phyloP scores from a whole-genome alignment of 2,113 vertebrate genomes.

The Penelope pileata region DNA sequence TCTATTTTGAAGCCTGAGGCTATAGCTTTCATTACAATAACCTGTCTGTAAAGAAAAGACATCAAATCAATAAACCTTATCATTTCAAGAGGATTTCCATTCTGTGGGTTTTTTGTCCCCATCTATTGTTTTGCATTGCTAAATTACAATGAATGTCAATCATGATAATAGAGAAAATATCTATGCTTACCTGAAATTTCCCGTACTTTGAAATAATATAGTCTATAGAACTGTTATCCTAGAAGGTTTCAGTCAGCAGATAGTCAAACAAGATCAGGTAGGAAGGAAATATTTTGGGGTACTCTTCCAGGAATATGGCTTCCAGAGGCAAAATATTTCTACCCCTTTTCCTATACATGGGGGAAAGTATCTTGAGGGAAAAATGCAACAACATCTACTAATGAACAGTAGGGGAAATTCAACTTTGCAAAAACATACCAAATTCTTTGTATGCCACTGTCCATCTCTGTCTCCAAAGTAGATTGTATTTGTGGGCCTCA shows the following conservation, averaged over 20 bases:
- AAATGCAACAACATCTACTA: neutral
- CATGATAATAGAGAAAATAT: neutral
- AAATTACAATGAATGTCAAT: neutral
- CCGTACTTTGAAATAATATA: neutral
- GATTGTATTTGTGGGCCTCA: neutral
- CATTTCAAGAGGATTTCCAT: slow-evolving; percentile 28
- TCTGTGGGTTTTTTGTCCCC: neutral
- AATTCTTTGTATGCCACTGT: neutral
- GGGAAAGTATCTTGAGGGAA: neutral
- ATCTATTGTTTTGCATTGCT: slow-evolving; percentile 11
- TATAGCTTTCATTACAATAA: slow-evolving; percentile 48
- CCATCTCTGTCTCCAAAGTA: neutral
- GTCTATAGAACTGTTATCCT: neutral
- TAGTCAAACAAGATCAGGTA: neutral
- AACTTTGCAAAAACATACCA: neutral
- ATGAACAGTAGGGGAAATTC: neutral
- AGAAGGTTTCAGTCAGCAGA: neutral
- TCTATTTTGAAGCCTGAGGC: slow-evolving; percentile 26
- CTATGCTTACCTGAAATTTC: slow-evolving; percentile 4
- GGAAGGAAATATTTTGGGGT: neutral
- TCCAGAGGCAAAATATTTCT: neutral
- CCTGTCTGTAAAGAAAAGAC: neutral
- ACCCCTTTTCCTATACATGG: neutral
- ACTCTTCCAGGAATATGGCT: neutral
- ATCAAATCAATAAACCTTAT: slow-evolving; percentile 4